These are phyloP conservation scores for Lipotes vexillifer DNA, from an alignment of 2,113 vertebrate genomes.

Conservation along the genomic window DNA sequence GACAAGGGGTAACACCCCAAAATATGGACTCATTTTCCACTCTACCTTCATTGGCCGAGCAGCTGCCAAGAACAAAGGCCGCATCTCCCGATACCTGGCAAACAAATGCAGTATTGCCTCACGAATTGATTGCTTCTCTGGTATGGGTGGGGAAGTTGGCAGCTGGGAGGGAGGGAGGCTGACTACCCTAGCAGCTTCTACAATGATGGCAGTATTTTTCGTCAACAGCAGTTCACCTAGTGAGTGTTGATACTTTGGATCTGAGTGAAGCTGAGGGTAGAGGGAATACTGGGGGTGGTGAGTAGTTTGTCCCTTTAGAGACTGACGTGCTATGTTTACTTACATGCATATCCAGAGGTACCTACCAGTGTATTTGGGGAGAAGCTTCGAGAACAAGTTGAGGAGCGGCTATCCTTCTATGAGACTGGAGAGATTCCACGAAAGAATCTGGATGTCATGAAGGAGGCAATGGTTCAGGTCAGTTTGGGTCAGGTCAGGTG, in stretches of 20 bases:
- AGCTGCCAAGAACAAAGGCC: conserved; percentile 95
- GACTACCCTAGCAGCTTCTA: conserved; percentile 65
- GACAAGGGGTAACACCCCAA: conserved; percentile 95
- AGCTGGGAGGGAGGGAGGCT: neutral
- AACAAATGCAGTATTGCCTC: conserved; percentile 98
- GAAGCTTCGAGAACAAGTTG: conserved; percentile 93
- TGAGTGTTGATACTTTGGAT: conserved; percentile 86
- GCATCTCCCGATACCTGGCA: conserved; percentile 97
- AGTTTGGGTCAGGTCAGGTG: neutral
- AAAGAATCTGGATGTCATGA: conserved; percentile 96
- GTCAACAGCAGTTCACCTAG: conserved; percentile 94
- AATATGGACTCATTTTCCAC: conserved; percentile 98
- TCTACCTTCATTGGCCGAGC: conserved; percentile 98
- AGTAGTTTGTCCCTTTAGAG: neutral
- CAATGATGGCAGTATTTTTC: conserved; percentile 97
- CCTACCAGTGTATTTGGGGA: conserved; percentile 93
- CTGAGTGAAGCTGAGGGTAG: conserved; percentile 87
- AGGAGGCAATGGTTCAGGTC: conserved; percentile 91
- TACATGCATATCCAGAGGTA: conserved; percentile 80
- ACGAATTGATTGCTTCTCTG: conserved; percentile 96
- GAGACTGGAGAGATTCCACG: conserved; percentile 92
- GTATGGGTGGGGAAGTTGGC: conserved; percentile 74
- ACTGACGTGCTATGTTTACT: conserved; percentile 29
- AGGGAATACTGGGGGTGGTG: neutral
- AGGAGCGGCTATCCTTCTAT: conserved; percentile 94